Evolutionary conservation across 1,140 invertebrate genomes (phyloP).

Genomic region (Lanistes nyassanus): DNA sequence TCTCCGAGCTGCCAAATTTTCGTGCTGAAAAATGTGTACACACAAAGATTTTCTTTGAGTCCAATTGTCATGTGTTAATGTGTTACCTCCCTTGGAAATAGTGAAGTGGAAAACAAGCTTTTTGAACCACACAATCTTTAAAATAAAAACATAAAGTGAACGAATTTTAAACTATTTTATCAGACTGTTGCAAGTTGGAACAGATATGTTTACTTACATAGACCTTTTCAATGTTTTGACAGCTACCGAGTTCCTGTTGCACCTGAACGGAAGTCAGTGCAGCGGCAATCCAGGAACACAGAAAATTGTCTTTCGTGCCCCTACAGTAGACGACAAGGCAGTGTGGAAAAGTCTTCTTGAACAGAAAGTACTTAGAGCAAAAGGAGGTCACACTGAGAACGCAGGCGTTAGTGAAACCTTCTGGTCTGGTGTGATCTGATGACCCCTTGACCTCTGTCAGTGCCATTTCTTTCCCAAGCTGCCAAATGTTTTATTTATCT

Average conservation of each 20-base stretch:
- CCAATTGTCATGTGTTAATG: not conserved
- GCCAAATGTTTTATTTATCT: no score
- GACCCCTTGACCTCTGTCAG: not conserved
- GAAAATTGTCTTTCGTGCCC: slow-evolving; percentile 45
- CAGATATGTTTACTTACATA: not conserved
- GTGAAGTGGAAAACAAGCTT: slow-evolving; percentile 3
- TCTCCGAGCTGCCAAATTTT: not conserved
- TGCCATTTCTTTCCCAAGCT: no score
- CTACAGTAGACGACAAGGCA: slow-evolving; percentile 52
- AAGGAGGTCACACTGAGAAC: slow-evolving; percentile 40
- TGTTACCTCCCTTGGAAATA: not conserved
- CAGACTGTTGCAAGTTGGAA: not conserved
- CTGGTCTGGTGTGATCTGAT: slow-evolving; percentile 32
- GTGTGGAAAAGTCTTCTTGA: slow-evolving; percentile 57
- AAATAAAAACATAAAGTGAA: not conserved
- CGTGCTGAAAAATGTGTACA: not conserved
- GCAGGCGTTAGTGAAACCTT: slow-evolving; percentile 41
- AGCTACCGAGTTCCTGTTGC: slow-evolving; percentile 58
- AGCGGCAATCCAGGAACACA: slow-evolving; percentile 29
- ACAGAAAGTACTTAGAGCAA: slow-evolving; percentile 43
- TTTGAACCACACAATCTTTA: not conserved
- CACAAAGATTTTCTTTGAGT: not conserved
- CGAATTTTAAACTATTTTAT: not conserved
- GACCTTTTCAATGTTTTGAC: slow-evolving; percentile 22
- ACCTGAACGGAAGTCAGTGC: slow-evolving; percentile 29